Conservation (phyloP, 1,140 invertebrate species). For the Halictus rubicundus region DNA sequence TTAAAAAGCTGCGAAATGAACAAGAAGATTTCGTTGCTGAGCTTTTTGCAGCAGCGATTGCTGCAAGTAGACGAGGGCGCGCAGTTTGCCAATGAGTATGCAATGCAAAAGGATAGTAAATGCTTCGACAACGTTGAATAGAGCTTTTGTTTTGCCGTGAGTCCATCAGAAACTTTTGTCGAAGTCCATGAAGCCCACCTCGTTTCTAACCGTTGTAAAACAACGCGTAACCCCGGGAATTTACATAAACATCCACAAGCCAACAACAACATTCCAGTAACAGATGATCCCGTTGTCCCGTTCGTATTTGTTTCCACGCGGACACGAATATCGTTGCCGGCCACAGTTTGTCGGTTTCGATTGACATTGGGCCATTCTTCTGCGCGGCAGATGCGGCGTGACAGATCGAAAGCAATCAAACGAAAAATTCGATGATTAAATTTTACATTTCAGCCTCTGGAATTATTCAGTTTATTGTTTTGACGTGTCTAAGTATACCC, state of each 20-base stretch:
- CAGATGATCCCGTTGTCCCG: not conserved
- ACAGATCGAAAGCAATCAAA: slow-evolving; percentile 2
- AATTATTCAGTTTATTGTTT: not conserved
- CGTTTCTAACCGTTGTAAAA: too few species aligned
- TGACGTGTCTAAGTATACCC: slow-evolving; percentile 1
- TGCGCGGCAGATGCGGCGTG: not conserved
- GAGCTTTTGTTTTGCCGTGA: not conserved
- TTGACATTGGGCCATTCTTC: not conserved
- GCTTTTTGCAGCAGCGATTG: too few species aligned
- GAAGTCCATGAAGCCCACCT: too few species aligned
- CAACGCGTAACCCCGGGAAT: too few species aligned
- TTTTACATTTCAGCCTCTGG: not conserved
- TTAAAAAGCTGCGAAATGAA: too few species aligned
- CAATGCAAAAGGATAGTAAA: not conserved
- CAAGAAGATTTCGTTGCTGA: too few species aligned
- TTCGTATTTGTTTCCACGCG: not conserved
- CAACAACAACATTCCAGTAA: too few species aligned
- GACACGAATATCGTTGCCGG: not conserved
- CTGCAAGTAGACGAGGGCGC: too few species aligned
- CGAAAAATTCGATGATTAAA: slow-evolving; percentile 10
- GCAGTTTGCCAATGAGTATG: not conserved
- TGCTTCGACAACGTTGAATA: not conserved
- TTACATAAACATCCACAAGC: too few species aligned
- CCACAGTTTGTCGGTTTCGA: not conserved
- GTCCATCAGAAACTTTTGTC: too few species aligned